phyloP scores from a whole-genome alignment of 2,113 vertebrate species.

The Scytalopus superciliaris region DNA sequence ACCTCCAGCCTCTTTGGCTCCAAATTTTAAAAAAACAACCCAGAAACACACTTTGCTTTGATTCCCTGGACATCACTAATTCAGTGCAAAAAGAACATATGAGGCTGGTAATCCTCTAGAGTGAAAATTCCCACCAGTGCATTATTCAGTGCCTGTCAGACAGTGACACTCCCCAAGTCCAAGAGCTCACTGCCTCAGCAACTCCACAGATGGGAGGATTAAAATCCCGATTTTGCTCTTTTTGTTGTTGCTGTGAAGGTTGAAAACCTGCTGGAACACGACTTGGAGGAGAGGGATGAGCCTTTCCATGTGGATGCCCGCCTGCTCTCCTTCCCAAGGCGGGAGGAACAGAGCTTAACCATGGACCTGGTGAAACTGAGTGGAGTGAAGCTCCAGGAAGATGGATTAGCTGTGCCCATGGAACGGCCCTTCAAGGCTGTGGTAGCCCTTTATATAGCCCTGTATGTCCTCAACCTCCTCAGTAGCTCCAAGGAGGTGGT shows the following conservation, averaged over 20 bases:
- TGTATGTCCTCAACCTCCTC: constrained; percentile 32
- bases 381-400: constrained; percentile 47
- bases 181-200: no score
- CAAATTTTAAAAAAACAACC: no score
- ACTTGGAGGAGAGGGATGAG: neutral
- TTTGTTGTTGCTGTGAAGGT: constrained; percentile 24
- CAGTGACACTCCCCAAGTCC: no score
- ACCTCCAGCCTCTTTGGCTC: no score
- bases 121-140: no score
- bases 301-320: neutral
- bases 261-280: constrained; percentile 14
- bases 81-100: no score
- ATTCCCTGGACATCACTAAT: no score
- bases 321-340: neutral
- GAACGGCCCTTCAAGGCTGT: neutral
- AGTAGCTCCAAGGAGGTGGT: neutral
- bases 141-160: no score
- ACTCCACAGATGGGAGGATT: no score
- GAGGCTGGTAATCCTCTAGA: no score
- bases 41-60: no score
- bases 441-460: constrained; percentile 49
- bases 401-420: neutral
- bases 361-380: constrained; percentile 49
- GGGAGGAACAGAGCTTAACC: constrained; percentile 45
- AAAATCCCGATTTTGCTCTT: neutral